phyloP scores from a whole-genome alignment of 2,113 vertebrate species.

The Thamnaconus septentrionalis region DNA sequence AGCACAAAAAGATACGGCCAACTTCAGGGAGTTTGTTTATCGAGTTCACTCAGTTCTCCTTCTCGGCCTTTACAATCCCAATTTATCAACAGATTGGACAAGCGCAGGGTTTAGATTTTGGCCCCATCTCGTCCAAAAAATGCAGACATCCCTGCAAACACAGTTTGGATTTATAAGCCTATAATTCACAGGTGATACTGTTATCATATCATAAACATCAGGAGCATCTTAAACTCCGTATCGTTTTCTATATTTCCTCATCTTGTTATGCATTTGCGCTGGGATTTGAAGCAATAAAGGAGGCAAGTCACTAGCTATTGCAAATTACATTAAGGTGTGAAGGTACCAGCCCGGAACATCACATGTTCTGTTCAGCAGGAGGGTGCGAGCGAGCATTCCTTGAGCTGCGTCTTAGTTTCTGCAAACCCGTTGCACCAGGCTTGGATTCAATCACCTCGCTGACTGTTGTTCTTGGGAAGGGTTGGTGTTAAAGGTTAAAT shows the following conservation, averaged over 20 bases:
- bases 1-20: not conserved
- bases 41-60: not conserved
- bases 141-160: not conserved
- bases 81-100: constrained; percentile 5
- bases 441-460: too few species aligned
- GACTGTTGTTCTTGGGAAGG: not conserved
- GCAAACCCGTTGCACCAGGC: not conserved
- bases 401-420: constrained; percentile 3
- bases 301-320: too few species aligned
- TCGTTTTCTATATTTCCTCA: not conserved
- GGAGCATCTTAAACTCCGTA: not conserved
- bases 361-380: constrained; percentile 5
- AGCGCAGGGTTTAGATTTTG: not conserved
- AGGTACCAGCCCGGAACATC: too few species aligned
- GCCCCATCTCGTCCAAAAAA: not conserved
- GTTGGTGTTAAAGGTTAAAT: not conserved
- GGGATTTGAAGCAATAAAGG: not conserved
- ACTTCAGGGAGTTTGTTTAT: constrained; percentile 11
- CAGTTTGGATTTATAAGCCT: not conserved
- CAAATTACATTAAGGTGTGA: too few species aligned
- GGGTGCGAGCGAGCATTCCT: constrained; percentile 8
- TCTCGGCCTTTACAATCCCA: not conserved
- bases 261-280: not conserved
- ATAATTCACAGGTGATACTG: constrained; percentile 2
- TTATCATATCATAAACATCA: not conserved